Conservation (phyloP, 2,888 invertebrate genomes). For the Nomada fucata region DNA sequence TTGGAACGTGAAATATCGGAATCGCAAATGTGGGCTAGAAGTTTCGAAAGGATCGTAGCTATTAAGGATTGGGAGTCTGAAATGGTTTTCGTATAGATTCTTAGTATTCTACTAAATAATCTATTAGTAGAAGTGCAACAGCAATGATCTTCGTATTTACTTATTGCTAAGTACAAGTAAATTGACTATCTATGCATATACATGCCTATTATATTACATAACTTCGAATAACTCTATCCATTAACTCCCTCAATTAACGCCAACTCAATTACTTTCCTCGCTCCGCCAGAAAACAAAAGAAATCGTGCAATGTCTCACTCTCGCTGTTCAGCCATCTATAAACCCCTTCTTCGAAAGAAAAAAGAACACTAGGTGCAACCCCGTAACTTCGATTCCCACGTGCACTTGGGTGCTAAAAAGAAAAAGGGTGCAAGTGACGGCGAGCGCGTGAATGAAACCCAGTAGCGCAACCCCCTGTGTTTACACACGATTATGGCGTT, state of each 20-base stretch:
- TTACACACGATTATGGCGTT: constrained; percentile 55
- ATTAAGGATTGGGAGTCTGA: too few species aligned
- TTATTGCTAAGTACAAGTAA: too few species aligned
- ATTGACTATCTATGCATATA: too few species aligned
- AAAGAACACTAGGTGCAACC: not conserved
- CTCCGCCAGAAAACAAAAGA: not conserved
- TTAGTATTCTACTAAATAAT: too few species aligned
- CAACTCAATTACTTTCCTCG: not conserved
- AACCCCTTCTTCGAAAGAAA: not conserved
- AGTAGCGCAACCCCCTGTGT: constrained; percentile 38
- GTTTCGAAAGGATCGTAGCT: not conserved
- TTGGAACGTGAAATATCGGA: not conserved
- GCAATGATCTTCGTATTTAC: too few species aligned
- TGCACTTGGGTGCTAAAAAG: constrained; percentile 28
- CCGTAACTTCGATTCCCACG: constrained; percentile 49
- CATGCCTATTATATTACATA: too few species aligned
- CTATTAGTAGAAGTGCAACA: too few species aligned
- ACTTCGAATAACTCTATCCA: too few species aligned
- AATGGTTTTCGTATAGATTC: too few species aligned
- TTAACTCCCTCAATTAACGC: not conserved
- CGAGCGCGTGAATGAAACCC: constrained; percentile 51
- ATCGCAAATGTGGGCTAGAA: not conserved
- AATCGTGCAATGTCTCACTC: constrained; percentile 1
- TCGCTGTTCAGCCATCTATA: not conserved
- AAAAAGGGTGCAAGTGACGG: constrained; percentile 6